Conservation (phyloP, 2,888 invertebrate species). For the Melanophora roralis region DNA sequence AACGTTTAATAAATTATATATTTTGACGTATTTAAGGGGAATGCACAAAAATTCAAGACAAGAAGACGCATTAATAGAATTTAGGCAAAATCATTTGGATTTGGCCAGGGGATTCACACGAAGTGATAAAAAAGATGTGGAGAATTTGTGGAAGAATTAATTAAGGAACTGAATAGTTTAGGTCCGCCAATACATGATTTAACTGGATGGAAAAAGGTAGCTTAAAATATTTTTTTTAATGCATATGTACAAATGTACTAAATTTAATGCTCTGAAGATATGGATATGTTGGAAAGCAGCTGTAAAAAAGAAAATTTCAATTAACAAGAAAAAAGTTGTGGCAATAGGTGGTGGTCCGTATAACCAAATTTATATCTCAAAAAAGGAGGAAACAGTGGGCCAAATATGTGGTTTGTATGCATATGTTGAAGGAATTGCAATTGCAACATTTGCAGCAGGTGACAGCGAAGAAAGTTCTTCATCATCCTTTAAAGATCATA, state of each 20-base stretch:
- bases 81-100: conserved; percentile 10
- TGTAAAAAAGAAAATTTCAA: conserved; percentile 20
- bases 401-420: conserved; percentile 11
- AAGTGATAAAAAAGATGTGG: conserved; percentile 1
- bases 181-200: not conserved
- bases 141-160: not conserved
- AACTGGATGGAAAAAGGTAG: conserved; percentile 19
- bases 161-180: not conserved
- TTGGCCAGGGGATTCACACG: not conserved
- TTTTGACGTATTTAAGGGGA: conserved; percentile 16
- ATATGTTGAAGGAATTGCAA: conserved; percentile 17
- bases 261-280: conserved; percentile 20
- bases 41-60: conserved; percentile 24
- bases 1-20: conserved; percentile 1
- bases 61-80: conserved; percentile 26
- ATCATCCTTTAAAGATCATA: conserved; percentile 5
- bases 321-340: conserved; percentile 17
- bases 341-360: conserved; percentile 15
- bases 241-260: conserved; percentile 1
- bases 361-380: conserved; percentile 25
- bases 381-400: conserved; percentile 17
- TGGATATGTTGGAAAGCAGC: conserved; percentile 22
- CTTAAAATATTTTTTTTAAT: conserved; percentile 15
- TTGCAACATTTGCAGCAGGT: conserved; percentile 3
- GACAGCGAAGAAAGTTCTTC: conserved; percentile 12